phyloP scores from a whole-genome alignment of 2,113 vertebrate genomes.

The Trogon melanurus region DNA sequence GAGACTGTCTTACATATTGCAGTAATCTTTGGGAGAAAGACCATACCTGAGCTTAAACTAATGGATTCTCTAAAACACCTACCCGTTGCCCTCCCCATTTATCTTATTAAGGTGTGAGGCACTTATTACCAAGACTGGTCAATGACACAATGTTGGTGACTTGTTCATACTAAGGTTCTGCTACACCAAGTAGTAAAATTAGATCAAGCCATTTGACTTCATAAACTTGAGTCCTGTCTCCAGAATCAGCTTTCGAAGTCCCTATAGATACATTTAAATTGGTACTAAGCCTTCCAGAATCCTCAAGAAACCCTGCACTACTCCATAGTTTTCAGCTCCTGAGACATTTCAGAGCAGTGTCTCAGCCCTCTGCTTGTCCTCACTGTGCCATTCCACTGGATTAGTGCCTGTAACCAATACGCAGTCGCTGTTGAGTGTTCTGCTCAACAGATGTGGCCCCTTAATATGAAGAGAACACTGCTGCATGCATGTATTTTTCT shows the following conservation, averaged over 20 bases:
- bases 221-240: neutral
- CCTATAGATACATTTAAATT: neutral
- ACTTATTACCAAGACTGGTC: neutral
- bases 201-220: neutral
- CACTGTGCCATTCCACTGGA: too few relatives aligned
- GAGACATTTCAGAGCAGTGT: neutral
- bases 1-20: neutral
- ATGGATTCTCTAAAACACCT: neutral
- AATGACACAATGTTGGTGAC: neutral
- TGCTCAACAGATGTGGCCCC: neutral
- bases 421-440: fast-evolving
- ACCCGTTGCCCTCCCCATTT: neutral
- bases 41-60: neutral
- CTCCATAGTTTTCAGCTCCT: neutral
- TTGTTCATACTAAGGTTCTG: neutral
- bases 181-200: neutral
- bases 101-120: neutral
- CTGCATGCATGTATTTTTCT: fast-evolving
- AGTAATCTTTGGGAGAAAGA: neutral
- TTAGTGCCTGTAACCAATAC: neutral
- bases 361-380: neutral
- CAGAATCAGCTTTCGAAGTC: neutral
- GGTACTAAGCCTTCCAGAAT: neutral
- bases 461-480: neutral
- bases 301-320: neutral